Conservation (phyloP, 2,888 invertebrate species). For the Lithophane leautieri region DNA sequence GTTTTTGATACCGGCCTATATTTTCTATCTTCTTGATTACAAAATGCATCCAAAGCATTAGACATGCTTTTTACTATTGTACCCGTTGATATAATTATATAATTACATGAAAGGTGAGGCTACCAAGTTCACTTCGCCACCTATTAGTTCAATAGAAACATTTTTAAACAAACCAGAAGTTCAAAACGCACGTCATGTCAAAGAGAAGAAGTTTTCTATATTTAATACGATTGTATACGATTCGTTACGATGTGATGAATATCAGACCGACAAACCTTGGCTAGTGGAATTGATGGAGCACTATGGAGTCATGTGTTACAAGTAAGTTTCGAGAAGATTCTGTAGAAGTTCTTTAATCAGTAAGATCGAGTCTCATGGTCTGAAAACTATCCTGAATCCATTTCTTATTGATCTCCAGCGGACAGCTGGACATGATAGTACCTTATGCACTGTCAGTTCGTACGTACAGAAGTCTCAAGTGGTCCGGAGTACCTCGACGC, state of each 20-base stretch:
- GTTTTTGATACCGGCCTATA: background rate
- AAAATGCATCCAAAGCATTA: background rate
- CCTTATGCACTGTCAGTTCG: constrained; percentile 20
- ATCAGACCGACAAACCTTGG: constrained; percentile 22
- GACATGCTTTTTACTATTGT: background rate
- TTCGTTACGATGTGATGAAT: background rate
- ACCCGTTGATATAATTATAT: constrained; percentile 15
- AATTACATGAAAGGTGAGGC: constrained; percentile 11
- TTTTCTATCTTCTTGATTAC: background rate
- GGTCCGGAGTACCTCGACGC: constrained; percentile 25
- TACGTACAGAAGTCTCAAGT: constrained; percentile 16
- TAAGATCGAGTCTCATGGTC: background rate
- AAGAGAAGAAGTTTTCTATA: background rate
- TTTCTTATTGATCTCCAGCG: background rate
- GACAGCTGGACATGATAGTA: constrained; percentile 17
- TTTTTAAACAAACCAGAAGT: constrained; percentile 22
- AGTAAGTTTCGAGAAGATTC: constrained; percentile 3
- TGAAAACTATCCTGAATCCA: background rate
- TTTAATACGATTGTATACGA: background rate
- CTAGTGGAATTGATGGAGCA: constrained; percentile 60
- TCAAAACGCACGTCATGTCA: constrained; percentile 14
- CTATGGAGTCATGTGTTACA: constrained; percentile 61
- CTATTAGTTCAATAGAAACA: constrained; percentile 8
- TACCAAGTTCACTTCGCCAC: background rate
- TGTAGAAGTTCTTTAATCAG: background rate